These are phyloP conservation scores for Eumeta japonica DNA, from an alignment of 1,140 invertebrate genomes.

Conservation along the genomic window DNA sequence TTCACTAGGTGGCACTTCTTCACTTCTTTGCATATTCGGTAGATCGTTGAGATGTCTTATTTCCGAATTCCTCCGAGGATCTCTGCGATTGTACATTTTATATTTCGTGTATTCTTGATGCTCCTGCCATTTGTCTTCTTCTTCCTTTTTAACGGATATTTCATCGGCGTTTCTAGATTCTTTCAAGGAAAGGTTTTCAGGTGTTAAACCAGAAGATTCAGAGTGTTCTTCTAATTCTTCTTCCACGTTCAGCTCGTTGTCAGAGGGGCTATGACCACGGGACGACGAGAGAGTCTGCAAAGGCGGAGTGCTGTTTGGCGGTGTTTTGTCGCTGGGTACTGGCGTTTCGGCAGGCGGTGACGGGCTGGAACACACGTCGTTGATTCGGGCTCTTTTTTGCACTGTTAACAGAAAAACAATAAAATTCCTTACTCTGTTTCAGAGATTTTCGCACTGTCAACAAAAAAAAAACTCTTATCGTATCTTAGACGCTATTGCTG, in stretches of 20 bases:
- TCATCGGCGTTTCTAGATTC: constrained; percentile 37
- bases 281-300: constrained; percentile 14
- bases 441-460: too few relatives aligned
- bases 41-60: constrained; percentile 11
- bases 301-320: constrained; percentile 32
- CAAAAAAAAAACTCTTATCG: too few relatives aligned
- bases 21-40: not conserved
- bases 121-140: constrained; percentile 47
- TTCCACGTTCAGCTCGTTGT: constrained; percentile 54
- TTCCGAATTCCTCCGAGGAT: constrained; percentile 18
- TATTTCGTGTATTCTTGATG: constrained; percentile 36
- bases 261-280: constrained; percentile 25
- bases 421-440: too few relatives aligned
- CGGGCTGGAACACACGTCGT: constrained; percentile 40
- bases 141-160: constrained; percentile 36
- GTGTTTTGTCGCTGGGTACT: constrained; percentile 34
- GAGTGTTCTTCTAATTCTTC: constrained; percentile 50
- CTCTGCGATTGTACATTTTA: constrained; percentile 34
- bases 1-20: not conserved
- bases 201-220: constrained; percentile 41
- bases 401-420: constrained; percentile 44
- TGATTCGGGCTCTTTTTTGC: constrained; percentile 46
- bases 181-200: constrained; percentile 54
- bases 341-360: constrained; percentile 26
- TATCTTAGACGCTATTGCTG: too few relatives aligned